Evolutionary conservation across 2,888 invertebrate genomes (phyloP).

Genomic region (Stenotaenia linearis): DNA sequence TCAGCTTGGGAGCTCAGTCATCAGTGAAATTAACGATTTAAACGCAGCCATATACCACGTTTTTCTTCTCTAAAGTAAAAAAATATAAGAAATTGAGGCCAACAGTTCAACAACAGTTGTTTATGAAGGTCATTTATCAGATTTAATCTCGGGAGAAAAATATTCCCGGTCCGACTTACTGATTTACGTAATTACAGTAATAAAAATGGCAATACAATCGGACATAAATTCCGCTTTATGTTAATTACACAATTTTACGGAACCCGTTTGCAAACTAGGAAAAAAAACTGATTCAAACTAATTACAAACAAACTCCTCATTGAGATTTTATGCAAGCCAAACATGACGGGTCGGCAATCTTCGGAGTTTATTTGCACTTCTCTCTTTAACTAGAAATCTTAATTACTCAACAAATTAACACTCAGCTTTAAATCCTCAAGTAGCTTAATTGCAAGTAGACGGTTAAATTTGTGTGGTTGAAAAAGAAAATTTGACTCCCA

Average conservation of each 20-base stretch:
- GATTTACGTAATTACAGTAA: background rate
- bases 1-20: background rate
- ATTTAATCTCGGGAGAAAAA: background rate
- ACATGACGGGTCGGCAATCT: background rate
- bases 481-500: background rate
- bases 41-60: background rate
- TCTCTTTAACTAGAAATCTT: background rate
- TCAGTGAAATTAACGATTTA: background rate
- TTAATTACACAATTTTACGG: background rate
- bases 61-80: background rate
- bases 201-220: background rate
- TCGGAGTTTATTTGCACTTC: background rate
- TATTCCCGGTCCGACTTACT: background rate
- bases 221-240: background rate
- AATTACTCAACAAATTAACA: slow-evolving; percentile 6
- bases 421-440: background rate
- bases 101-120: background rate
- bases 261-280: background rate
- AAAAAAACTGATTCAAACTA: background rate
- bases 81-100: no score
- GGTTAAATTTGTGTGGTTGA: background rate
- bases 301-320: background rate
- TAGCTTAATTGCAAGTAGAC: background rate
- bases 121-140: background rate
- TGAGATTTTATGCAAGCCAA: background rate